Evolutionary conservation across 2,113 vertebrate species (phyloP).

Genomic region (Embiotoca jacksoni): DNA sequence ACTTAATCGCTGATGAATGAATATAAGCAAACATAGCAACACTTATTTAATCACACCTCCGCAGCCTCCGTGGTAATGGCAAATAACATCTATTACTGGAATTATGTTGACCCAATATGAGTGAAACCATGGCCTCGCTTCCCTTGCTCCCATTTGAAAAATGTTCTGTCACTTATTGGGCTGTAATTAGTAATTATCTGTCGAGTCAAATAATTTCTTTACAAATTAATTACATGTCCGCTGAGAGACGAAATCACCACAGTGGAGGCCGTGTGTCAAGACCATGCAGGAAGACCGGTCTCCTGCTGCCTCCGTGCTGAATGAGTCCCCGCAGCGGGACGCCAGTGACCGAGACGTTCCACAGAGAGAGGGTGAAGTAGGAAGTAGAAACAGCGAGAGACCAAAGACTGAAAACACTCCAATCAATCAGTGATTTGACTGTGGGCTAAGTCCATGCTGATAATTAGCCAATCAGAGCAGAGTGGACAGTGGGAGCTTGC

Average conservation of each 20-base stretch:
- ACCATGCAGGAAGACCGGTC: slow-evolving; percentile 43
- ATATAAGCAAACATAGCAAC: slow-evolving; percentile 71
- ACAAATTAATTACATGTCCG: slow-evolving; percentile 73
- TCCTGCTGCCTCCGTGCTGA: slow-evolving; percentile 48
- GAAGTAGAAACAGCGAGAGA: slow-evolving; percentile 59
- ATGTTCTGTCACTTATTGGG: slow-evolving; percentile 62
- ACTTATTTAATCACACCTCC: slow-evolving; percentile 73
- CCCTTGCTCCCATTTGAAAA: slow-evolving; percentile 58
- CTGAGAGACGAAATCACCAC: slow-evolving; percentile 60
- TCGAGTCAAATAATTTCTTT: slow-evolving; percentile 64
- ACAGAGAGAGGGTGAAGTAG: slow-evolving; percentile 35
- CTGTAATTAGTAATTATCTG: slow-evolving; percentile 79
- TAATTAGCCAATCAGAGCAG: slow-evolving; percentile 84
- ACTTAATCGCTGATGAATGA: slow-evolving; percentile 81
- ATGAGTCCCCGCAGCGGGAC: slow-evolving; percentile 50
- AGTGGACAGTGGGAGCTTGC: slow-evolving; percentile 62
- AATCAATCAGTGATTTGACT: slow-evolving; percentile 85
- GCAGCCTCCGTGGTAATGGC: slow-evolving; percentile 55
- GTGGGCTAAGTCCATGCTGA: slow-evolving; percentile 80
- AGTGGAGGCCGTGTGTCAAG: slow-evolving; percentile 62
- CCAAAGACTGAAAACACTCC: slow-evolving; percentile 73
- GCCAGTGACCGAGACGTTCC: slow-evolving; percentile 39
- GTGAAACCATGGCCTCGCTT: slow-evolving; percentile 48
- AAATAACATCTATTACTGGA: slow-evolving; percentile 82
- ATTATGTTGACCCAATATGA: slow-evolving; percentile 73